Evolutionary conservation across 1,140 invertebrate genomes (phyloP).

Genomic region (Drosophila dunni): DNA sequence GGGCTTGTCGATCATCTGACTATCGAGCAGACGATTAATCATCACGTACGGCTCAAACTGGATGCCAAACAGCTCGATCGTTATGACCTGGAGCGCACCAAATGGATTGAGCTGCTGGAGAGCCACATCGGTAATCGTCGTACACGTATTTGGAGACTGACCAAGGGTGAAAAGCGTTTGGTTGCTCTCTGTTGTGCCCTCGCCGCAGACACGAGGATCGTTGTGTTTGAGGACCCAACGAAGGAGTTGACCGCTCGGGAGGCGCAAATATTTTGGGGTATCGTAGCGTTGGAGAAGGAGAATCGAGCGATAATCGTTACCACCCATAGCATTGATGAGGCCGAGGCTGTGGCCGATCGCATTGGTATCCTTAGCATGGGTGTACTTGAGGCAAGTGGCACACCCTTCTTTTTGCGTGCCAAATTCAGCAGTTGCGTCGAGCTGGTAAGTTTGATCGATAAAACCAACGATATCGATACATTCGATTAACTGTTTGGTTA

Average conservation of each 20-base stretch:
- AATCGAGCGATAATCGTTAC: conserved; percentile 53
- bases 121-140: conserved; percentile 13
- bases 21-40: conserved; percentile 68
- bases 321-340: conserved; percentile 69
- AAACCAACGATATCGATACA: too few species aligned
- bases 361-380: conserved; percentile 69
- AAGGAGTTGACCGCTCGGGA: conserved; percentile 34
- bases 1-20: conserved; percentile 50
- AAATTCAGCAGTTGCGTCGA: conserved; percentile 95
- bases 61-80: not conserved
- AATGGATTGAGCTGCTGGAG: conserved; percentile 60
- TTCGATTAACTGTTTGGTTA: not conserved
- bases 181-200: conserved; percentile 63
- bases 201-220: conserved; percentile 45
- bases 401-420: conserved; percentile 93
- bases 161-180: conserved; percentile 40
- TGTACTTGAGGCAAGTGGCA: conserved; percentile 86
- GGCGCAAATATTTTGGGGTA: conserved; percentile 88
- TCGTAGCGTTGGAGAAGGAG: conserved; percentile 85
- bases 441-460: conserved; percentile 85
- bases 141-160: conserved; percentile 32
- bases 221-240: conserved; percentile 72
- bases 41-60: conserved; percentile 58
- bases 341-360: conserved; percentile 67
- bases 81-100: conserved; percentile 48